Percentiles rank a stretch among this genome's conserved stretches.
Evolutionary conservation across 1,140 invertebrate species (phyloP).

Genomic region (Drosophila gunungcola): DNA sequence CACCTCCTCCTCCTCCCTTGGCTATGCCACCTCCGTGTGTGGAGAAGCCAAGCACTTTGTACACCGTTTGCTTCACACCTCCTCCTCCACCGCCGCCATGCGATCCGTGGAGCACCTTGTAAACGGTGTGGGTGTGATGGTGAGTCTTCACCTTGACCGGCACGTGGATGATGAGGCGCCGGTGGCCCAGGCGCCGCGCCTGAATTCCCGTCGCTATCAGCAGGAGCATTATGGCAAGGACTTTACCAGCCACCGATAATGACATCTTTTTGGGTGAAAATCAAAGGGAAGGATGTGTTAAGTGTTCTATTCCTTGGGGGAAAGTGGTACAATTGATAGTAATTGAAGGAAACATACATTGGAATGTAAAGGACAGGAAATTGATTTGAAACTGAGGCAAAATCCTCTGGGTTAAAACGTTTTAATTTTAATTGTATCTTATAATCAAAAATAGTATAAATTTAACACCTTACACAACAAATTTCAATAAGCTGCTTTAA

Average conservation of each 20-base stretch:
- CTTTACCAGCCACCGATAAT: conserved; percentile 17
- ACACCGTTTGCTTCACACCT: conserved; percentile 71
- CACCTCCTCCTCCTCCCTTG: conserved; percentile 17
- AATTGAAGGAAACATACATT: background rate
- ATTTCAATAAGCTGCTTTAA: too few relatives aligned
- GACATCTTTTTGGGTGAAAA: background rate
- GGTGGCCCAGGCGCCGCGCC: conserved; percentile 55
- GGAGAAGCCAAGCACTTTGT: conserved; percentile 67
- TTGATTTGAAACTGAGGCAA: too few relatives aligned
- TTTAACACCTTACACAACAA: too few relatives aligned
- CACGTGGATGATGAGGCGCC: conserved; percentile 79
- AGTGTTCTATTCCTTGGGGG: background rate
- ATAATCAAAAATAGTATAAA: too few relatives aligned
- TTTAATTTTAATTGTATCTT: too few relatives aligned
- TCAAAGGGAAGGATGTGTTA: background rate
- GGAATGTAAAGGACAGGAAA: too few relatives aligned
- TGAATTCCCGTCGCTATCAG: conserved; percentile 51
- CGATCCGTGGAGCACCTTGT: conserved; percentile 64
- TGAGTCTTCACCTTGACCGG: conserved; percentile 78
- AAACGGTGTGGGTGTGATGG: conserved; percentile 80
- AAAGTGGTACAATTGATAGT: background rate
- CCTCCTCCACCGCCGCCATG: conserved; percentile 37
- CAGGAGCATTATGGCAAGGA: conserved; percentile 50
- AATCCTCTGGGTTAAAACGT: too few relatives aligned
- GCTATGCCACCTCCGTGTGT: conserved; percentile 32